Evolutionary conservation across 2,113 vertebrate species (phyloP).

Genomic region (Ceuthmochares aereus): DNA sequence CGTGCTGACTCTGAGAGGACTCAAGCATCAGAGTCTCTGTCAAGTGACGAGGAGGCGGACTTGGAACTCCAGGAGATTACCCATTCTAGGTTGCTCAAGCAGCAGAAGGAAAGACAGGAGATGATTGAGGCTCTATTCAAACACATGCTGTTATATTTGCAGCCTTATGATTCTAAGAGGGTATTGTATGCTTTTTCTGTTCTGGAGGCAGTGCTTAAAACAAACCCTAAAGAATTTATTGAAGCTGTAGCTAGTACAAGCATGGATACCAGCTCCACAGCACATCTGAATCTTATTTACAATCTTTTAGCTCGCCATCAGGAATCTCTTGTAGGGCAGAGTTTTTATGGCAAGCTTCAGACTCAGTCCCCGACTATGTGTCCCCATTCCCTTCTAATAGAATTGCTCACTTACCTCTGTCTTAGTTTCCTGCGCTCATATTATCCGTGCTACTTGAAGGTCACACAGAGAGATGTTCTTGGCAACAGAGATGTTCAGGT

Average conservation of each 20-base stretch:
- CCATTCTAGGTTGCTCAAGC: constrained; percentile 80
- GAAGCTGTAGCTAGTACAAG: constrained; percentile 87
- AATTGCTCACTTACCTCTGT: constrained; percentile 90
- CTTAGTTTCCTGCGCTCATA: constrained; percentile 91
- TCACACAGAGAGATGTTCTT: constrained; percentile 85
- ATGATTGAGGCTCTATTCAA: constrained; percentile 87
- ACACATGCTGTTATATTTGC: constrained; percentile 89
- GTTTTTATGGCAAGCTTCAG: constrained; percentile 89
- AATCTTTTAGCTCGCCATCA: constrained; percentile 95
- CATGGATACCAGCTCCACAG: constrained; percentile 90
- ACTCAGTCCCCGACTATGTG: constrained; percentile 74
- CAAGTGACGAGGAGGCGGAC: constrained; percentile 91
- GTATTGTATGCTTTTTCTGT: constrained; percentile 90
- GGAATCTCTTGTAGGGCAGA: constrained; percentile 87
- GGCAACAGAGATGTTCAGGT: constrained; percentile 95
- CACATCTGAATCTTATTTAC: constrained; percentile 92
- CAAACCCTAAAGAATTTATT: constrained; percentile 88
- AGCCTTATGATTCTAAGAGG: constrained; percentile 85
- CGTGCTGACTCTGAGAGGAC: constrained; percentile 90
- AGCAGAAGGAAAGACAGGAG: constrained; percentile 85
- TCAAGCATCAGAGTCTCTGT: constrained; percentile 91
- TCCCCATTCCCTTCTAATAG: constrained; percentile 87
- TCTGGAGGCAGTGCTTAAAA: constrained; percentile 89
- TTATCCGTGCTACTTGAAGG: constrained; percentile 86
- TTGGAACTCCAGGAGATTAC: constrained; percentile 88